Evolutionary conservation across 2,797 vertebrate species (phyloP).

Genomic region (Megaceryle alcyon): DNA sequence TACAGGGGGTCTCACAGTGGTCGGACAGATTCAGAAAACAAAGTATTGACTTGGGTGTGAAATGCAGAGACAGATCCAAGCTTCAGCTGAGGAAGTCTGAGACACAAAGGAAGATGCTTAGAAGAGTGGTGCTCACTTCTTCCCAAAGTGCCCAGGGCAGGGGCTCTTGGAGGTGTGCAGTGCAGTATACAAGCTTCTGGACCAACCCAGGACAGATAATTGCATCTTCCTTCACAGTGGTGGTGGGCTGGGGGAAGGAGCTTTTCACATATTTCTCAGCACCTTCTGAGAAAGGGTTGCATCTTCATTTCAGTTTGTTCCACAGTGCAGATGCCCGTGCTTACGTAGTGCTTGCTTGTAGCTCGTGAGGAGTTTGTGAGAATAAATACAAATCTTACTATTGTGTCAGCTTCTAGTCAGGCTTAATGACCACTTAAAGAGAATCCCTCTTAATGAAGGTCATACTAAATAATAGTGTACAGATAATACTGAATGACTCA

Average conservation of each 20-base stretch:
- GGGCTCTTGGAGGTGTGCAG: neutral
- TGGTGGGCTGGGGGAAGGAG: neutral
- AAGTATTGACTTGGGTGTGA: neutral
- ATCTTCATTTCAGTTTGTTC: neutral
- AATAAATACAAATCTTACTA: neutral
- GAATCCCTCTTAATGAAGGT: slow-evolving; percentile 40
- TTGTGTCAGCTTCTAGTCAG: neutral
- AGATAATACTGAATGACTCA: slow-evolving; percentile 36
- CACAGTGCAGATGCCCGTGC: neutral
- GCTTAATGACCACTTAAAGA: slow-evolving; percentile 35
- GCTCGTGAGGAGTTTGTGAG: neutral
- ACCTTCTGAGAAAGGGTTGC: neutral
- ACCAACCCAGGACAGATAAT: neutral
- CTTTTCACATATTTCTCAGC: neutral
- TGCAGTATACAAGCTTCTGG: neutral
- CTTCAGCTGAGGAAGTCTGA: neutral
- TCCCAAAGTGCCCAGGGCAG: neutral
- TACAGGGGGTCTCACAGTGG: neutral
- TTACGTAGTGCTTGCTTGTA: neutral
- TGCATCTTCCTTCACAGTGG: neutral
- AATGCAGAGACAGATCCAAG: neutral
- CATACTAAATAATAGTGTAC: slow-evolving; percentile 13
- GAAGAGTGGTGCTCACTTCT: neutral
- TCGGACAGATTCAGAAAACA: accelerated
- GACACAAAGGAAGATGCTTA: neutral